Percentiles rank a stretch among this genome's conserved stretches.
Evolutionary conservation across 2,888 invertebrate species (phyloP).

Genomic region (Harmothoe impar): DNA sequence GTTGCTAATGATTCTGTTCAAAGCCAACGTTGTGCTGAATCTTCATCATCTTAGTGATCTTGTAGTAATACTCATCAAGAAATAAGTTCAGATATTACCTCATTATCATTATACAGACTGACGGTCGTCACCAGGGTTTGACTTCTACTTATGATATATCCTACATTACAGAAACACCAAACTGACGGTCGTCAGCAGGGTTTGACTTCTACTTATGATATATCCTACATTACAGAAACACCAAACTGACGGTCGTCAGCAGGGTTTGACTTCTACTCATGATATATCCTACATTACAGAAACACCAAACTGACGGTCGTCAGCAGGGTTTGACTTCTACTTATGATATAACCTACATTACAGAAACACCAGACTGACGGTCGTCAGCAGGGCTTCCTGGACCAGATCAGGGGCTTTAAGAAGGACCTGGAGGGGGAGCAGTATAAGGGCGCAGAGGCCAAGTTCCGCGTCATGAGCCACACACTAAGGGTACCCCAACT

Average conservation of each 20-base stretch:
- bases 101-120: too few species aligned
- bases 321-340: too few species aligned
- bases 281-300: too few species aligned
- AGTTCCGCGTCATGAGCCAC: conserved; percentile 69
- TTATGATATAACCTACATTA: not conserved
- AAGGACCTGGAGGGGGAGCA: conserved; percentile 84
- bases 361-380: conserved; percentile 77
- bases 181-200: conserved; percentile 78
- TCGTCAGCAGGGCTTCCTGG: conserved; percentile 81
- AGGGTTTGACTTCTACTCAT: conserved; percentile 74
- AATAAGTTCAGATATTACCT: too few species aligned
- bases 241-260: conserved; percentile 71
- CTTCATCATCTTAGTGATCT: too few species aligned
- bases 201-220: conserved; percentile 67
- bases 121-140: too few species aligned
- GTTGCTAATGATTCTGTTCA: too few species aligned
- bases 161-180: conserved; percentile 73
- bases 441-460: conserved; percentile 69
- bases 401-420: conserved; percentile 81
- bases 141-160: too few species aligned
- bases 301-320: too few species aligned
- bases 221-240: not conserved
- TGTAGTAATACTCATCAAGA: too few species aligned
- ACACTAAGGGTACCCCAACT: conserved; percentile 66
- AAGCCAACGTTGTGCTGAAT: too few species aligned